These are phyloP conservation scores for Cisticola juncidis DNA, from an alignment of 2,113 vertebrate species.

Conservation along the genomic window DNA sequence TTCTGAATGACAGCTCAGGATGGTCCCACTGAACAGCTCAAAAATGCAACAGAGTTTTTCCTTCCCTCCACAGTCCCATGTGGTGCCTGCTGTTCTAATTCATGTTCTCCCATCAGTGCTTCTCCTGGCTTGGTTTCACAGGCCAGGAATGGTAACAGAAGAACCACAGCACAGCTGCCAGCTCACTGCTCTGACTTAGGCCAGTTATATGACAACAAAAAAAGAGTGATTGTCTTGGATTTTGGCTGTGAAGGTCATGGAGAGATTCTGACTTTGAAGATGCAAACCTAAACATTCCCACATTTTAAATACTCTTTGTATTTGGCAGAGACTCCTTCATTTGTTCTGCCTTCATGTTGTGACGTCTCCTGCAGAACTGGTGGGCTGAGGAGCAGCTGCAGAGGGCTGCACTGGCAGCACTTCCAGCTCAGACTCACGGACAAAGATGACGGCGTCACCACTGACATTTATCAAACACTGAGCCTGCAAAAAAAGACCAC, in stretches of 20 bases:
- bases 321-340: background rate
- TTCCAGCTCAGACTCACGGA: conserved; percentile 88
- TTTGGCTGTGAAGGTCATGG: background rate
- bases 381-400: conserved; percentile 62
- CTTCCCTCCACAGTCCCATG: background rate
- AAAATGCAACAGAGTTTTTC: background rate
- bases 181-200: background rate
- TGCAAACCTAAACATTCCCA: conserved; percentile 18
- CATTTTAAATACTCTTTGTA: background rate
- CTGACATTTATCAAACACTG: conserved; percentile 99
- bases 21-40: background rate
- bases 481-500: conserved; percentile 72
- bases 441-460: conserved; percentile 91
- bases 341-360: conserved; percentile 72
- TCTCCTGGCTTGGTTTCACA: background rate
- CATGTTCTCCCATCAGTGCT: background rate
- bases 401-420: conserved; percentile 59
- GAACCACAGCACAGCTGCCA: background rate
- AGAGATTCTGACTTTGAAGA: conserved; percentile 20
- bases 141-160: background rate
- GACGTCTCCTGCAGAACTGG: conserved; percentile 74
- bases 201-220: background rate
- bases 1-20: background rate
- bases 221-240: conserved; percentile 15
- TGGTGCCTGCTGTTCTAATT: background rate